Percentiles rank a stretch among this genome's conserved stretches.
These are phyloP conservation scores for Masnerella sp. DNA, from an alignment of 2,888 invertebrate genomes.

Conservation along the genomic window DNA sequence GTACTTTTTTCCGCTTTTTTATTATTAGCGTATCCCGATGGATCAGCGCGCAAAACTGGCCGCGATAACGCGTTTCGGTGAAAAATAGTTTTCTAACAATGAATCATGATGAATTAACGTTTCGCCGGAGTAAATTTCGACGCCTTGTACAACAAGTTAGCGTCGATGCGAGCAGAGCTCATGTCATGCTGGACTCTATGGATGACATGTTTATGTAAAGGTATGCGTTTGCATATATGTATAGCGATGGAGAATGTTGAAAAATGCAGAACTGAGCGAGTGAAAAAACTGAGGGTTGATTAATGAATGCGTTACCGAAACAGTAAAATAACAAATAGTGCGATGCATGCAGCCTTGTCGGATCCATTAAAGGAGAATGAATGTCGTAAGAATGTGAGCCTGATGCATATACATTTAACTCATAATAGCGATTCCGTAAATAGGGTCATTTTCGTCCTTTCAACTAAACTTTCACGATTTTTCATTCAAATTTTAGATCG, in stretches of 20 bases:
- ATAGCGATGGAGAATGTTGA: slow-evolving; percentile 60
- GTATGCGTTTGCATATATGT: slow-evolving; percentile 23
- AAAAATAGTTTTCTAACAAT: slow-evolving; percentile 3
- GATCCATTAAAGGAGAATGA: slow-evolving; percentile 19
- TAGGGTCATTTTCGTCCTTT: neutral
- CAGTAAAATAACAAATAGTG: slow-evolving; percentile 75
- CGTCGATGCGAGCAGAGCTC: slow-evolving; percentile 32
- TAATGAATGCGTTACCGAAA: slow-evolving; percentile 72
- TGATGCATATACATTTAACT: slow-evolving; percentile 7
- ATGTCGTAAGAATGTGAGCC: slow-evolving; percentile 23
- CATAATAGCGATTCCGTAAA: slow-evolving; percentile 7
- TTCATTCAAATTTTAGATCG: too few relatives aligned
- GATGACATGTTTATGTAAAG: slow-evolving; percentile 41
- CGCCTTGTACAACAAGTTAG: slow-evolving; percentile 32
- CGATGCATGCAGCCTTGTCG: slow-evolving; percentile 56
- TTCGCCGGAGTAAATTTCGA: slow-evolving; percentile 17
- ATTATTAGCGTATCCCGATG: too few relatives aligned
- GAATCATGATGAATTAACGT: slow-evolving; percentile 28
- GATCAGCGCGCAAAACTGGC: neutral
- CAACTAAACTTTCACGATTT: neutral
- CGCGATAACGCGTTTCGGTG: neutral
- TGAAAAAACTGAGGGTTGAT: slow-evolving; percentile 69
- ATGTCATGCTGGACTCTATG: slow-evolving; percentile 23
- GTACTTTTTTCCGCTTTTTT: neutral
- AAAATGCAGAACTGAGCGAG: slow-evolving; percentile 69